Base-by-base conservation (phyloP, 2,113 vertebrate species). In the Nymphicus hollandicus region DNA sequence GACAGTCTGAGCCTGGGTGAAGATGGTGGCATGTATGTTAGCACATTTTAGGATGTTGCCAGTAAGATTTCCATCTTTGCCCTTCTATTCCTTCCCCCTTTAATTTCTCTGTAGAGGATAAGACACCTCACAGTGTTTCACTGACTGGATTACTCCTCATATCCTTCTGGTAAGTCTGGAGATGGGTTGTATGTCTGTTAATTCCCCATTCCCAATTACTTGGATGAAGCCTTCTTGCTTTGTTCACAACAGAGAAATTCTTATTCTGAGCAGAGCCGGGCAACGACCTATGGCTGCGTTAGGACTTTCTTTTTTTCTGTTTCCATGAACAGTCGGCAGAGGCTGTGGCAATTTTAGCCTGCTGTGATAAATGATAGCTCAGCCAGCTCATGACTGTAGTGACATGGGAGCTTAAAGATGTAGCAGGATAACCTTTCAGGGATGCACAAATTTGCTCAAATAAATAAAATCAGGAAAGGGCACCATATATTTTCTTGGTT, bases 381-480 rank as follows among this genome's bases (percentile, higher is more conserved):
- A 47, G 19, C 29, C 5, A 0, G 29, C 43, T 88, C 27, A 29
- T 46, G 2, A 64, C 44, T 92, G 16, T 31, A 77, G 69, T 47
- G 73, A 81, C 29, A 29, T 81, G 33, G 17, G 20, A 89, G 20
- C 72, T 80, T 90, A 80, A 89, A 91, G 74, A 81, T 18, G 3
- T 23, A 79, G 74, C 43, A 66, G 18, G 12, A 41, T 86, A 93
- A 95, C 14, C 64, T 96, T 93, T 95, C 55, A 71, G 69, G 55
- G 77, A 84, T 74, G 35, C 8, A 65, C 60, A 92, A 29, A 83
- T 86, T 88, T 78, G 10, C 60, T 91, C 74, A 91, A 81, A 86
- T 58, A 96, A 95, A 95, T 88, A 83, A 86, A 91, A 88, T 70
- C 28, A 60, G 15, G 10, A 88, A 91, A 94, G 55, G 71, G 28